A percentile compares a stretch with the other conserved stretches of the same genome.
phyloP scores from a whole-genome alignment of 64 coral and sea anemone genomes.

The Anthopleura sola region DNA sequence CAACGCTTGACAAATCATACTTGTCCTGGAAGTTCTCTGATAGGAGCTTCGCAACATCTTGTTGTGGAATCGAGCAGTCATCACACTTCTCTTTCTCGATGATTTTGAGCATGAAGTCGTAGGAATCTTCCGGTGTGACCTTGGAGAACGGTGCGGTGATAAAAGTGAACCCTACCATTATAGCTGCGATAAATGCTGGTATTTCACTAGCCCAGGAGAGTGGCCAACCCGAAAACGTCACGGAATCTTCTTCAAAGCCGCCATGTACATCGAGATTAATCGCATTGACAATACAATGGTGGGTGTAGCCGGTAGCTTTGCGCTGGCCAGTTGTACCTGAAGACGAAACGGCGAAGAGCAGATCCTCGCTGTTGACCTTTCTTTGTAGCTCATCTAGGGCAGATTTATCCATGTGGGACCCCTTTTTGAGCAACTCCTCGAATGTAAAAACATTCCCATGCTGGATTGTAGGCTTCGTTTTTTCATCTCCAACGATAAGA shows the following conservation, averaged over 20 bases:
- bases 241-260: constrained; percentile 6
- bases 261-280: neutral
- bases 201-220: neutral
- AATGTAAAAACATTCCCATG: neutral
- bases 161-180: neutral
- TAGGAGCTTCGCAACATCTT: neutral
- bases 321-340: neutral
- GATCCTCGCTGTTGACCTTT: neutral
- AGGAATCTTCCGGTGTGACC: neutral
- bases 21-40: constrained; percentile 2
- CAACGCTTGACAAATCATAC: neutral
- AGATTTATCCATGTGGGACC: neutral
- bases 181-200: neutral
- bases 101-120: constrained; percentile 5
- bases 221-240: constrained; percentile 9
- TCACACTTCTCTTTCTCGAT: constrained; percentile 4
- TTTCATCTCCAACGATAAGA: neutral
- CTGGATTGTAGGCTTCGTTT: neutral
- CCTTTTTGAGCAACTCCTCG: neutral
- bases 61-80: neutral
- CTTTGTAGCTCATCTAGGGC: neutral
- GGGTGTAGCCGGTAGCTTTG: neutral
- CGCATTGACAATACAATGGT: neutral
- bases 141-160: neutral
- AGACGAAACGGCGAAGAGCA: neutral